A percentile compares a stretch with the other conserved stretches of the same genome.
Evolutionary conservation across 2,113 vertebrate species (phyloP).

Genomic region (Odobenus rosmarus): DNA sequence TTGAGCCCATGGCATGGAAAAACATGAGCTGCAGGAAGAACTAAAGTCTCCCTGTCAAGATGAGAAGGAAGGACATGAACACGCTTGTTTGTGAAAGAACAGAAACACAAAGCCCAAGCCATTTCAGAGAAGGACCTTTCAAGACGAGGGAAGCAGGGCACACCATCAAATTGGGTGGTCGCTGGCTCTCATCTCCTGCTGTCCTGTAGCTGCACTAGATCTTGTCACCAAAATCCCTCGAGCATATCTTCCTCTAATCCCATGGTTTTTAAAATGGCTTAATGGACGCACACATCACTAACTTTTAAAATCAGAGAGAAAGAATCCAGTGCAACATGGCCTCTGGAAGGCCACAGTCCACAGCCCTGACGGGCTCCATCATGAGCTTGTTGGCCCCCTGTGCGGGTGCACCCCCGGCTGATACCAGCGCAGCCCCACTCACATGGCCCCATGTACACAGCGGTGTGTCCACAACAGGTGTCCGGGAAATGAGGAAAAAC

Average conservation of each 20-base stretch:
- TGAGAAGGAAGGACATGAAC: not conserved
- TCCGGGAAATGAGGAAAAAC: constrained; percentile 63
- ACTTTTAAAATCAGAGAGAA: constrained; percentile 59
- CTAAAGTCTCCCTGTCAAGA: rapidly evolving
- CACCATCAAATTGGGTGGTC: not conserved
- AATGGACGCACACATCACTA: constrained; percentile 34
- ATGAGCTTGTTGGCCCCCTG: not conserved
- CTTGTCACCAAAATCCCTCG: not conserved
- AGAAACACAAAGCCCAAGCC: not conserved
- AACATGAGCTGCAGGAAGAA: not conserved
- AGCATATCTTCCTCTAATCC: not conserved
- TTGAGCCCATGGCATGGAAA: rapidly evolving
- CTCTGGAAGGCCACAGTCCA: not conserved
- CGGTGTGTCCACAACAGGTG: constrained; percentile 66
- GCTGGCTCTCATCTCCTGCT: not conserved
- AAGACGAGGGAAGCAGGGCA: not conserved
- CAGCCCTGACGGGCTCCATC: constrained; percentile 43
- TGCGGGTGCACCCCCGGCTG: constrained; percentile 50
- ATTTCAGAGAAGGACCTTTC: not conserved
- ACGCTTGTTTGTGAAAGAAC: not conserved
- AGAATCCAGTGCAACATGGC: not conserved
- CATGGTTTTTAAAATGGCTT: constrained; percentile 23
- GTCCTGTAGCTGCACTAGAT: not conserved
- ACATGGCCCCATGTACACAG: not conserved
- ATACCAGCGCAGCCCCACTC: constrained; percentile 63